Evolutionary conservation across 2,113 vertebrate species (phyloP).

Genomic region (Rhombomys opimus): DNA sequence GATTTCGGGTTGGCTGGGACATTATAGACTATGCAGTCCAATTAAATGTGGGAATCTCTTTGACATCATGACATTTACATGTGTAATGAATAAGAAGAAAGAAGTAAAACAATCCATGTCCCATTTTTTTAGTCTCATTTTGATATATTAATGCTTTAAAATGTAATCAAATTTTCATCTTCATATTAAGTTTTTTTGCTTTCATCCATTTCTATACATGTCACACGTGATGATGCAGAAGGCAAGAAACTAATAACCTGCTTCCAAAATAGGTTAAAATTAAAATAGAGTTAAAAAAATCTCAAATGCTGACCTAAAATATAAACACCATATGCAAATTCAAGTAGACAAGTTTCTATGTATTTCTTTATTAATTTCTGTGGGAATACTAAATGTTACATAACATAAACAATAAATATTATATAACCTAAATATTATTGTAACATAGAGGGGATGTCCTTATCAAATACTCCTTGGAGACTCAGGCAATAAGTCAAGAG

Average conservation of each 20-base stretch:
- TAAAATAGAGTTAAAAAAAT: neutral
- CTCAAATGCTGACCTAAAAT: neutral
- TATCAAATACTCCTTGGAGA: neutral
- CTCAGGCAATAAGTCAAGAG: neutral
- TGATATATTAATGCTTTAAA: neutral
- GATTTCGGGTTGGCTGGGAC: neutral
- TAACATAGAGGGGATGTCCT: neutral
- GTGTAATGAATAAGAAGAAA: neutral
- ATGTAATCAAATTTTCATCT: neutral
- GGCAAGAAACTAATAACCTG: conserved; percentile 24
- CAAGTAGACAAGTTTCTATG: conserved; percentile 20
- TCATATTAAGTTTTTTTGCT: neutral
- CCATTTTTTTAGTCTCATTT: neutral
- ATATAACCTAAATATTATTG: no score
- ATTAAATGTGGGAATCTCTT: neutral
- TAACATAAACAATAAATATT: no score
- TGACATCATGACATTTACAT: neutral
- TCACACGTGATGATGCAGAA: neutral
- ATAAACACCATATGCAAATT: conserved; percentile 4
- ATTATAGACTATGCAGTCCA: neutral
- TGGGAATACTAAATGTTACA: neutral
- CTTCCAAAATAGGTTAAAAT: neutral
- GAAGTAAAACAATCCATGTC: neutral
- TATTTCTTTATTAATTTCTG: conserved; percentile 56
- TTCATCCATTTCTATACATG: neutral